These are phyloP conservation scores for Tanypteryx hageni DNA, from an alignment of 2,888 invertebrate species.

Conservation along the genomic window DNA sequence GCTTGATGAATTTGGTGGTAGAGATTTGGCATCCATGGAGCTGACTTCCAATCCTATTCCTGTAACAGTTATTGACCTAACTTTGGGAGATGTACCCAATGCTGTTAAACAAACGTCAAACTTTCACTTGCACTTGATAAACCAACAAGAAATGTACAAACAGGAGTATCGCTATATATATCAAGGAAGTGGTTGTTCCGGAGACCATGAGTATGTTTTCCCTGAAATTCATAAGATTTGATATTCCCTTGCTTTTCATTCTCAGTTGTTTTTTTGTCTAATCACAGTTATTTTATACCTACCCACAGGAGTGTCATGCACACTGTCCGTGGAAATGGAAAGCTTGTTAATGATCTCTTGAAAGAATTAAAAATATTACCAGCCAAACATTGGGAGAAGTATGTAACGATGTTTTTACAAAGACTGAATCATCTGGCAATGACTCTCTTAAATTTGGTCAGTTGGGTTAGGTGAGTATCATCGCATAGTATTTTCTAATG, in stretches of 20 bases:
- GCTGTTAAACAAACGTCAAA: constrained; percentile 67
- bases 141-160: constrained; percentile 14
- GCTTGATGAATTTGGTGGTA: constrained; percentile 68
- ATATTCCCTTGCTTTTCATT: neutral
- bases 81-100: constrained; percentile 58
- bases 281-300: neutral
- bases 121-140: constrained; percentile 1
- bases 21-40: constrained; percentile 67
- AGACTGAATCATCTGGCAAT: constrained; percentile 26
- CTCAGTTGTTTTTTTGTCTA: neutral
- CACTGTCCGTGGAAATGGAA: constrained; percentile 31
- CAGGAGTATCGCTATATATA: constrained; percentile 39
- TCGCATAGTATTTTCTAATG: too few species aligned
- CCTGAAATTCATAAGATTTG: too few species aligned
- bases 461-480: constrained; percentile 47
- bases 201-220: constrained; percentile 35
- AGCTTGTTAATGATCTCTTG: constrained; percentile 7
- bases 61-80: constrained; percentile 68
- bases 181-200: constrained; percentile 25
- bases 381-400: neutral
- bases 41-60: constrained; percentile 67
- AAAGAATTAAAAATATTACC: constrained; percentile 33
- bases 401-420: neutral
- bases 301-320: constrained; percentile 26
- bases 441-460: constrained; percentile 37